A percentile compares a stretch with the other conserved stretches of the same genome.
Evolutionary conservation across 2,888 invertebrate species (phyloP).

Genomic region (Scotopteryx bipunctaria): DNA sequence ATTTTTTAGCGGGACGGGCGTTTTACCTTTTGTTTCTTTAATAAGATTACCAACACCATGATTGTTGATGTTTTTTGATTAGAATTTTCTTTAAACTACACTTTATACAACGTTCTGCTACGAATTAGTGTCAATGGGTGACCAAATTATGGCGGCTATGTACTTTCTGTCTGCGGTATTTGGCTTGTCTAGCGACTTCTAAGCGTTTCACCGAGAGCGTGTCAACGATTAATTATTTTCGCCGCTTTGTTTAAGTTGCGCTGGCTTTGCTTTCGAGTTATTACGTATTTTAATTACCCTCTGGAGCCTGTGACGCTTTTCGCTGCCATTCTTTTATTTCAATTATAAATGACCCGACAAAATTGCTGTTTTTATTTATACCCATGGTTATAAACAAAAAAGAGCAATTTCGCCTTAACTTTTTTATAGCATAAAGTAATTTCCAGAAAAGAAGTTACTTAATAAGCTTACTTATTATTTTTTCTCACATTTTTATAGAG

Average conservation of each 20-base stretch:
- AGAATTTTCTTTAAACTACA: neutral
- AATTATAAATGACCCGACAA: constrained; percentile 27
- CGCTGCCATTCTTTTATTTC: constrained; percentile 46
- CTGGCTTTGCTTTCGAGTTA: constrained; percentile 71
- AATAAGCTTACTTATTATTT: neutral
- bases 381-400: constrained; percentile 9
- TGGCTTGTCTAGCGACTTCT: constrained; percentile 28
- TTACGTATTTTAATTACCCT: constrained; percentile 75
- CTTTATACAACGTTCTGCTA: neutral
- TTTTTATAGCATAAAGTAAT: neutral
- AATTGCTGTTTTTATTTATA: constrained; percentile 30
- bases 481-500: no score
- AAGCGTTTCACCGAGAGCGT: constrained; percentile 54
- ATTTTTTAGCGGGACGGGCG: no score
- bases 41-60: neutral
- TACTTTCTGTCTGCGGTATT: no score
- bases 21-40: neutral
- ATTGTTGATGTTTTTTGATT: neutral
- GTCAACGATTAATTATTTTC: constrained; percentile 73
- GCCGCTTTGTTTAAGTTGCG: constrained; percentile 73
- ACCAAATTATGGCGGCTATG: constrained; percentile 48
- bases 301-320: constrained; percentile 54
- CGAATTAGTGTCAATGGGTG: constrained; percentile 35
- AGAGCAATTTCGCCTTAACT: neutral
- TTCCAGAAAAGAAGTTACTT: neutral